Conservation (phyloP, 2,888 invertebrate genomes). For the Nebria salina region DNA sequence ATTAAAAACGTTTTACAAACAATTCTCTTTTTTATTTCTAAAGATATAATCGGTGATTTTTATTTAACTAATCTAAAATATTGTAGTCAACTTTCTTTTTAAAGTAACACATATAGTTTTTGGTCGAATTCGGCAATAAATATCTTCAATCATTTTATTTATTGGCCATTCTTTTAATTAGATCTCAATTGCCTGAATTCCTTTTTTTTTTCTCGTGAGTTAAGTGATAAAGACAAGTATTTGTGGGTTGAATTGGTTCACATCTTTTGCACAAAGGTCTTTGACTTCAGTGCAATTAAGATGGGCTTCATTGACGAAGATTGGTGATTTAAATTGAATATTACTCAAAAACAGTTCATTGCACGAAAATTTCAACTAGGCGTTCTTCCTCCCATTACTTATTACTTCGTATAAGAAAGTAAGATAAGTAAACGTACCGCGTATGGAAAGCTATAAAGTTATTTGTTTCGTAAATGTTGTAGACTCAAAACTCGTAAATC, state of each 20-base stretch:
- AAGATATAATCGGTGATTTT: too few relatives aligned
- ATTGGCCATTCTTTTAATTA: neutral
- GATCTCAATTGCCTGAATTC: neutral
- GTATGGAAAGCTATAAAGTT: neutral
- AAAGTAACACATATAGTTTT: too few relatives aligned
- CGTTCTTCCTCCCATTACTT: neutral
- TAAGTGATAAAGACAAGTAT: neutral
- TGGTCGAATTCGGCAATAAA: too few relatives aligned
- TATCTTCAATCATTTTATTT: too few relatives aligned
- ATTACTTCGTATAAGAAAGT: too few relatives aligned
- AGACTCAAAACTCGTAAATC: neutral
- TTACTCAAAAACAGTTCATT: neutral
- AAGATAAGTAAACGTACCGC: too few relatives aligned
- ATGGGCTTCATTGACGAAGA: neutral
- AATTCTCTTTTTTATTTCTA: too few relatives aligned
- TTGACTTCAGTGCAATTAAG: neutral
- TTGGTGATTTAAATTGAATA: neutral
- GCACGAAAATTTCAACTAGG: neutral
- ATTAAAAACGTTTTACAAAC: too few relatives aligned
- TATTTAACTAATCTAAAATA: too few relatives aligned
- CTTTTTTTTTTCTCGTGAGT: neutral
- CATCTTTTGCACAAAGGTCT: neutral
- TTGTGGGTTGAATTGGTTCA: neutral
- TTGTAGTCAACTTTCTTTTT: too few relatives aligned
- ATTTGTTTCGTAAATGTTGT: neutral